Evolutionary conservation across 37 sponge, comb jelly and placozoan species (phyloP), one percentile per base, ranked within the genome.

Genomic region (Geodia barretti): DNA sequence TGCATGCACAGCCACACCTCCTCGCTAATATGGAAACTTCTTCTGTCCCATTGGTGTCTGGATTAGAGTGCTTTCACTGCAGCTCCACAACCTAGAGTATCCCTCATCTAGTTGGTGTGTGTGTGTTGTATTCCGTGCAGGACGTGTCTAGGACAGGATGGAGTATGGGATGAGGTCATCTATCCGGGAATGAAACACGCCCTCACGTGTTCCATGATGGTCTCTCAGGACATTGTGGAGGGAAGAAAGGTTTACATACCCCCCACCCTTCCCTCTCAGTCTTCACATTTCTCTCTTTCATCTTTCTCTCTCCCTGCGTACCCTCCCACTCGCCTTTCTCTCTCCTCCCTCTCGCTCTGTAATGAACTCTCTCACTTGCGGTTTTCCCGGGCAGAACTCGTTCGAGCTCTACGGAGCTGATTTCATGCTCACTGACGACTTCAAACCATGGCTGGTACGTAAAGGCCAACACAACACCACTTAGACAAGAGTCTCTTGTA

Each of bases 351-450:
- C 60, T 58, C 60, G 19, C 60, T 19, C 19, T 58, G n/a, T n/a
- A n/a, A n/a, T n/a, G n/a, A 58, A 58, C 11, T 58, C 11, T 58
- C 60, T 21, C 11, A 58, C 19, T 58, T 58, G 17, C n/a, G 7
- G 7, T 8, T 65, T 25, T 73, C n/a, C 28, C 42, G 25, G 39
- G 23, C 71, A 84, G 86, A 89, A 89, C 65, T 79, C 94, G 0
- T 97, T 97, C 83, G 97, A 97, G 65, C 87, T 97, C 60, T 97
- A 82, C 47, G 99, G 99, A 68, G 99, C 99, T 21, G 99, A 98
- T 65, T 98, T 98, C 70, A 98, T 98, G 96, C 41, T 98, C 58
- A 85, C 86, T 39, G 76, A 39, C 36, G 96, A 98, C 84, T 91
- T 79, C 70, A 78, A 76, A 24, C 92, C 96, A 0, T 98, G 96